These are phyloP conservation scores for Drosophila borealis DNA, from an alignment of 2,888 invertebrate genomes.

Conservation along the genomic window DNA sequence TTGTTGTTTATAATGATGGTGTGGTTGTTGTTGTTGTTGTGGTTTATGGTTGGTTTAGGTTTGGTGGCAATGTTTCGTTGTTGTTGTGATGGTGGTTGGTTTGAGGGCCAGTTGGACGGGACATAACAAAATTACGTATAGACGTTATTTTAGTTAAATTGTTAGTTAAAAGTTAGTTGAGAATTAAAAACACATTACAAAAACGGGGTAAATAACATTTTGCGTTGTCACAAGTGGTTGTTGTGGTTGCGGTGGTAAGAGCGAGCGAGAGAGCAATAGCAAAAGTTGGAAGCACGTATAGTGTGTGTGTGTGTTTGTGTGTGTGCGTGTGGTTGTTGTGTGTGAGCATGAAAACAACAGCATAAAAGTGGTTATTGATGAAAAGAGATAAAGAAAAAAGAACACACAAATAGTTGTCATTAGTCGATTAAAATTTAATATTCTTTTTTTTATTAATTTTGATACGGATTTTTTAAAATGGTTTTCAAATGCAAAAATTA, in stretches of 20 bases:
- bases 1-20: slow-evolving; percentile 22
- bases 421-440: slow-evolving; percentile 58
- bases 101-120: slow-evolving; percentile 17
- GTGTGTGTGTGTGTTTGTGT: slow-evolving; percentile 6
- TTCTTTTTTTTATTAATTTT: slow-evolving; percentile 16
- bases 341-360: slow-evolving; percentile 55
- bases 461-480: neutral
- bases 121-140: slow-evolving; percentile 47
- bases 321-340: slow-evolving; percentile 15
- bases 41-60: slow-evolving; percentile 25
- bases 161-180: slow-evolving; percentile 40
- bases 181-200: slow-evolving; percentile 58
- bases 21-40: slow-evolving; percentile 27
- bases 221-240: slow-evolving; percentile 17
- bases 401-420: slow-evolving; percentile 69
- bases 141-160: slow-evolving; percentile 46
- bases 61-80: slow-evolving; percentile 6
- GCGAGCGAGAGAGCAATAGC: slow-evolving; percentile 40
- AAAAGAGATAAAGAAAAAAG: slow-evolving; percentile 79
- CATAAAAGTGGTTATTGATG: slow-evolving; percentile 68
- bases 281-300: slow-evolving; percentile 37
- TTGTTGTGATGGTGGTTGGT: slow-evolving; percentile 20
- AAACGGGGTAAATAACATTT: slow-evolving; percentile 50
- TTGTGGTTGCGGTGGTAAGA: slow-evolving; percentile 10
- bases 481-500: slow-evolving; percentile 13